Conservation (phyloP, 2,888 invertebrate genomes). For the Notodonta ziczac region DNA sequence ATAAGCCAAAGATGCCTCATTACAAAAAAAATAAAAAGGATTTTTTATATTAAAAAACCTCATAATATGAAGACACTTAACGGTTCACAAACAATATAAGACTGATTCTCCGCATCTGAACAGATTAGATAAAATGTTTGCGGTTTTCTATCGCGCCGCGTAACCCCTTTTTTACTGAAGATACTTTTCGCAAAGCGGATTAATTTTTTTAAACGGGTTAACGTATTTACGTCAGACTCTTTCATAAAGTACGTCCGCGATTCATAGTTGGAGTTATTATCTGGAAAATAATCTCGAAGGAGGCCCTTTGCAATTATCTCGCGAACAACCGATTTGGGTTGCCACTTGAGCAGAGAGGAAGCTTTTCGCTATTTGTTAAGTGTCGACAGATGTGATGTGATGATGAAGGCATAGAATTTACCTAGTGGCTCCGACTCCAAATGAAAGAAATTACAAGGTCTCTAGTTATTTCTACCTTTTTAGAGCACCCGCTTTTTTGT, state of each 20-base stretch:
- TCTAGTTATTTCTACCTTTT: no score
- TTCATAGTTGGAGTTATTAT: conserved; percentile 39
- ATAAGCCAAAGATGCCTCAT: background rate
- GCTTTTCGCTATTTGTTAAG: conserved; percentile 11
- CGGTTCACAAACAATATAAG: conserved; percentile 40
- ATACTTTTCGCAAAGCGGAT: conserved; percentile 75
- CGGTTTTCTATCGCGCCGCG: conserved; percentile 60
- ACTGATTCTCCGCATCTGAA: conserved; percentile 39
- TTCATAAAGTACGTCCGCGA: conserved; percentile 41
- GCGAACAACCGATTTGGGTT: conserved; percentile 10
- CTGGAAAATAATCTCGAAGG: conserved; percentile 31
- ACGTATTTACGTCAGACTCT: conserved; percentile 53
- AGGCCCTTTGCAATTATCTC: conserved; percentile 20
- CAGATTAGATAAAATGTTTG: conserved; percentile 67
- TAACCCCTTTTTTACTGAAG: conserved; percentile 62
- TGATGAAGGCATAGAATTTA: background rate
- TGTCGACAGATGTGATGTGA: conserved; percentile 37
- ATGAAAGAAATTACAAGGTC: no score
- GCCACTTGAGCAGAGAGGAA: conserved; percentile 35
- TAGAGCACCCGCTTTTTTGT: no score
- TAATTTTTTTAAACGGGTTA: conserved; percentile 73
- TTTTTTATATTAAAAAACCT: background rate
- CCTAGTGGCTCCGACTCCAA: no score
- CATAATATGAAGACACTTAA: conserved; percentile 20
- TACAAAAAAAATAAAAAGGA: background rate